A percentile compares a stretch with the other conserved stretches of the same genome.
Evolutionary conservation across 2,797 vertebrate genomes (phyloP).

Genomic region (Mycteria americana): DNA sequence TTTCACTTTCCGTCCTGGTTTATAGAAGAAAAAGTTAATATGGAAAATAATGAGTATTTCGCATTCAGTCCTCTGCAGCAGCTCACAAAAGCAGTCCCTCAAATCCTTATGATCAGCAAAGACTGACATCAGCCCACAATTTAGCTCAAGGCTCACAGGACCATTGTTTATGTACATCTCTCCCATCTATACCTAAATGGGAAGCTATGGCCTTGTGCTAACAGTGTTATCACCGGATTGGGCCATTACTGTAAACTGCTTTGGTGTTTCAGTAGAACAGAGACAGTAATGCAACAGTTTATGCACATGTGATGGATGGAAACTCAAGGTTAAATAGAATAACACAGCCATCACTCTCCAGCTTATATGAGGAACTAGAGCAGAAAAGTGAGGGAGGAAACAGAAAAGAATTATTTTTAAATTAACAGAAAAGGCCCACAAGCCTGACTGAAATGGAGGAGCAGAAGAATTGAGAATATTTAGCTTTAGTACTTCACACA

Average conservation of each 20-base stretch:
- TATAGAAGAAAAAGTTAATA: not conserved
- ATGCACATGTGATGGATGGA: slow-evolving; percentile 7
- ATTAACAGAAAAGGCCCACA: not conserved
- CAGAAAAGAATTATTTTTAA: not conserved
- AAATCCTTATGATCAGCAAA: not conserved
- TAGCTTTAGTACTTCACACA: not conserved
- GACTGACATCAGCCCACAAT: not conserved
- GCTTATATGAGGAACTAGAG: not conserved
- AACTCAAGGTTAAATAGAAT: not conserved
- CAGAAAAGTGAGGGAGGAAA: not conserved
- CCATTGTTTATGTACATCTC: not conserved
- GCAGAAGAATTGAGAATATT: not conserved
- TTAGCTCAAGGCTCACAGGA: not conserved
- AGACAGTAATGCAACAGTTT: slow-evolving; percentile 8
- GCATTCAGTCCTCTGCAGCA: not conserved
- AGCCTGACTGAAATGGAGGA: not conserved
- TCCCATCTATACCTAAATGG: not conserved
- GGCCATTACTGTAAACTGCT: slow-evolving; percentile 6
- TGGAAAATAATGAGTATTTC: not conserved
- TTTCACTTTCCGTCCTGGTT: not conserved
- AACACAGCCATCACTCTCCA: not conserved
- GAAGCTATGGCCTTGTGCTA: not conserved
- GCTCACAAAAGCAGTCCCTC: not conserved
- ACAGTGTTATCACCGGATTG: not conserved
- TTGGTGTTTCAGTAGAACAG: not conserved